These are phyloP conservation scores for Hydra vulgaris DNA, from an alignment of 30 jellyfish, hydroid and myxozoan species.

Conservation along the genomic window DNA sequence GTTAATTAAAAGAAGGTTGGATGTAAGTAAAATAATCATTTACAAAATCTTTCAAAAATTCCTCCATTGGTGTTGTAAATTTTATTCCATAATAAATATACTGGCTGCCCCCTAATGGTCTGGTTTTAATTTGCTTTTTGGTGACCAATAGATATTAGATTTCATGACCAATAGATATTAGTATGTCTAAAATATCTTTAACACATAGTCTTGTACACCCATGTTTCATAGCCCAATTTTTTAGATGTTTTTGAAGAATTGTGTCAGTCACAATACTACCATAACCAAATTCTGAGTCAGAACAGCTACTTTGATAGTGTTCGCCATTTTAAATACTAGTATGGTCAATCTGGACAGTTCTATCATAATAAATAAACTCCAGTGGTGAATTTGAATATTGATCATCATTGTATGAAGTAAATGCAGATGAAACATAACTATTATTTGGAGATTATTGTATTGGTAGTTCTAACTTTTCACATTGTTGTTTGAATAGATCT, in stretches of 20 bases:
- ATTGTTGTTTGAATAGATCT: background rate
- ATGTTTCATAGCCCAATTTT: conserved; percentile 5
- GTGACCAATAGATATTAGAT: too few species aligned
- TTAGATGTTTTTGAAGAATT: background rate
- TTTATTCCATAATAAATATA: background rate
- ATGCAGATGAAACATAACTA: background rate
- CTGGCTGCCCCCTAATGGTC: conserved; percentile 5
- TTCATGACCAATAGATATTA: background rate
- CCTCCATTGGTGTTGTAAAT: background rate
- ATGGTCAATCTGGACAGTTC: background rate
- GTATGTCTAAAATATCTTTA: background rate
- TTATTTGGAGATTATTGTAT: background rate
- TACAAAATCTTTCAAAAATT: background rate
- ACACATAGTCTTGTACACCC: background rate
- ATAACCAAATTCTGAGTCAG: background rate
- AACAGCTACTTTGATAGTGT: background rate
- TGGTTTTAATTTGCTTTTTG: background rate
- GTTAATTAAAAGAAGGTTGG: background rate
- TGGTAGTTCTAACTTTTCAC: background rate
- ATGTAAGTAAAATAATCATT: background rate
- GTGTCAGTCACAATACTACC: background rate
- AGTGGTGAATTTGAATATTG: background rate
- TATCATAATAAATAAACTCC: background rate
- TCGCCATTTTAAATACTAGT: background rate
- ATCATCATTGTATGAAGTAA: background rate